Percentiles rank a stretch among this genome's conserved stretches.
Conservation (phyloP, 92 coral and sea anemone species). For the Nematostella vectensis region DNA sequence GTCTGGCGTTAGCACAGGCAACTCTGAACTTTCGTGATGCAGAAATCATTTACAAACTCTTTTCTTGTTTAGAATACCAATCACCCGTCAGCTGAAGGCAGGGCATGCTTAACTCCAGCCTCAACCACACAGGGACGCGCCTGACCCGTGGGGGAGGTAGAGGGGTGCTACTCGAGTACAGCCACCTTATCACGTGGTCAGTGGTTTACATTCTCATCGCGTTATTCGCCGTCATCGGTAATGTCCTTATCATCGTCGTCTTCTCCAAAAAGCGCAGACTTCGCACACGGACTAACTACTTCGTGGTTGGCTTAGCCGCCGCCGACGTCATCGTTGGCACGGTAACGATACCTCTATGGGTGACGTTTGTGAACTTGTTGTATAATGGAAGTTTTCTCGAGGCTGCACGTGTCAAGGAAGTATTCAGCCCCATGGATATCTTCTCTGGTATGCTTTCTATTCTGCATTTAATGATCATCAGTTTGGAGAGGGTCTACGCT, state of each 20-base stretch:
- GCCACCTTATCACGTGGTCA: constrained; percentile 40
- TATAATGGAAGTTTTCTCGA: constrained; percentile 18
- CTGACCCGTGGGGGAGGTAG: constrained; percentile 1
- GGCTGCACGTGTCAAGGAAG: constrained; percentile 18
- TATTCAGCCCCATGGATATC: constrained; percentile 66
- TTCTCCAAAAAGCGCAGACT: constrained; percentile 58
- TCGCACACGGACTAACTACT: constrained; percentile 67
- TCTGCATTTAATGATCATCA: constrained; percentile 60
- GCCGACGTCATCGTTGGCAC: constrained; percentile 58
- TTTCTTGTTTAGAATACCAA: too few species aligned
- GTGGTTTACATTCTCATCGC: constrained; percentile 40
- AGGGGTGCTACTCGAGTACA: constrained; percentile 21
- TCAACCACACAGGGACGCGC: neutral
- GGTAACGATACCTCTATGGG: constrained; percentile 52
- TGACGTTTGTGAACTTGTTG: constrained; percentile 32
- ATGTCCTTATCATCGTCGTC: constrained; percentile 58
- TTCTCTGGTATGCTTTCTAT: constrained; percentile 74
- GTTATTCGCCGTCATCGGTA: constrained; percentile 42
- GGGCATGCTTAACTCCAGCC: neutral
- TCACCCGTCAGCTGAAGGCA: too few species aligned
- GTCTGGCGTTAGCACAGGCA: too few species aligned
- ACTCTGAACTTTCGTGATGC: too few species aligned
- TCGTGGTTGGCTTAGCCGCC: constrained; percentile 58
- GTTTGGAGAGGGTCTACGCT: constrained; percentile 62
- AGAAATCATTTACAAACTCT: too few species aligned